Conservation (phyloP, 2,113 vertebrate genomes). For the Hemiscyllium ocellatum region DNA sequence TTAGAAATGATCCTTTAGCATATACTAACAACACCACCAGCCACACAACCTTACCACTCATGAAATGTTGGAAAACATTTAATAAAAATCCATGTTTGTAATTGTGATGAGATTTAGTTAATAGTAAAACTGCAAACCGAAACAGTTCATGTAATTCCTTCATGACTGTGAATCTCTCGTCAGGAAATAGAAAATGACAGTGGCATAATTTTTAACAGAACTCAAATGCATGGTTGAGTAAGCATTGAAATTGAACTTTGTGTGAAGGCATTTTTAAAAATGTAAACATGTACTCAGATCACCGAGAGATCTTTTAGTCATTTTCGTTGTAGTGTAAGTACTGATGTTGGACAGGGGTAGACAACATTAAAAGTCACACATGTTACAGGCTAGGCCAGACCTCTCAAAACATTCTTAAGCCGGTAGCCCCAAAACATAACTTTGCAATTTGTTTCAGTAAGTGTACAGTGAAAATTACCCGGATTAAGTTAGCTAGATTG, state of each 20-base stretch:
- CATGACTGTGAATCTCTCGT: neutral
- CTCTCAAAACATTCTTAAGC: too few relatives aligned
- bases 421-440: too few relatives aligned
- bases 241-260: neutral
- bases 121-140: neutral
- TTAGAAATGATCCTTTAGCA: neutral
- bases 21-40: neutral
- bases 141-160: neutral
- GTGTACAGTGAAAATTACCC: too few relatives aligned
- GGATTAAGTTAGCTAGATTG: too few relatives aligned
- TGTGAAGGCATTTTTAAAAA: neutral
- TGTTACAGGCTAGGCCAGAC: too few relatives aligned
- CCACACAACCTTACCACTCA: neutral
- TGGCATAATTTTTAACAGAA: neutral
- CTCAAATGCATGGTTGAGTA: neutral
- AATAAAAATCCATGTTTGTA: neutral
- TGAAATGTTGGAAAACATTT: neutral
- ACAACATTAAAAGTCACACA: too few relatives aligned
- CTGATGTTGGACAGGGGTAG: too few relatives aligned
- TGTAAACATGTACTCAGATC: neutral
- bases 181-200: neutral
- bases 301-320: neutral
- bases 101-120: neutral
- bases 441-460: too few relatives aligned
- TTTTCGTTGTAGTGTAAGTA: too few relatives aligned